Conservation (phyloP, 1,140 invertebrate genomes). For the Asobara japonica region DNA sequence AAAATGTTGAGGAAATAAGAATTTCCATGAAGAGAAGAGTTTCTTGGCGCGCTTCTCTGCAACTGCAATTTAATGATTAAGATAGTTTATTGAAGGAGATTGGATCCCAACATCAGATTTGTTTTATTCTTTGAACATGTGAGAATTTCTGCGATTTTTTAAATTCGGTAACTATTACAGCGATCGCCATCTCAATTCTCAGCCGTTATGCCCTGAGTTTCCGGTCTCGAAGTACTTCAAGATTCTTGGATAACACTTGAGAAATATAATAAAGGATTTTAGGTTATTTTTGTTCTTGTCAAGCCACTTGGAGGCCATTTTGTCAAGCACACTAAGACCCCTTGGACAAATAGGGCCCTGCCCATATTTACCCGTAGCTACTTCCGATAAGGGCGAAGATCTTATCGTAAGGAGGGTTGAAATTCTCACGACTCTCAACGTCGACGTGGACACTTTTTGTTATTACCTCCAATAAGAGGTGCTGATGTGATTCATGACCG, state of each 20-base stretch:
- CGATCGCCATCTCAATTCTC: neutral
- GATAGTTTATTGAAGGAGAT: neutral
- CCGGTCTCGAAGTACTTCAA: neutral
- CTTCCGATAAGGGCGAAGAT: conserved; percentile 27
- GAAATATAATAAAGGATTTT: neutral
- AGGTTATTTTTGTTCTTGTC: neutral
- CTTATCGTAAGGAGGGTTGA: conserved; percentile 16
- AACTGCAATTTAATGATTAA: neutral
- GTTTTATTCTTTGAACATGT: no score
- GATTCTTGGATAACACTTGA: neutral
- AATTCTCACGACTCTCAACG: conserved; percentile 21
- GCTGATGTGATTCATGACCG: neutral
- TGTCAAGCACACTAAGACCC: neutral
- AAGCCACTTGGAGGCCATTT: conserved; percentile 18
- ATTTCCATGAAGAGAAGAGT: no score
- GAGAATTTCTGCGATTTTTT: neutral
- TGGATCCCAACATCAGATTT: no score
- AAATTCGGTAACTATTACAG: neutral
- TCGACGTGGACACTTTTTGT: neutral
- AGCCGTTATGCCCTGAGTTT: neutral
- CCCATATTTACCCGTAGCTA: conserved; percentile 19
- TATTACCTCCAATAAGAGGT: neutral
- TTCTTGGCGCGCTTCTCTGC: no score
- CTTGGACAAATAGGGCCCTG: conserved; percentile 20
- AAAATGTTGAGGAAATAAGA: no score